These are phyloP conservation scores for Euura lappo DNA, from an alignment of 1,140 invertebrate genomes.

Conservation along the genomic window DNA sequence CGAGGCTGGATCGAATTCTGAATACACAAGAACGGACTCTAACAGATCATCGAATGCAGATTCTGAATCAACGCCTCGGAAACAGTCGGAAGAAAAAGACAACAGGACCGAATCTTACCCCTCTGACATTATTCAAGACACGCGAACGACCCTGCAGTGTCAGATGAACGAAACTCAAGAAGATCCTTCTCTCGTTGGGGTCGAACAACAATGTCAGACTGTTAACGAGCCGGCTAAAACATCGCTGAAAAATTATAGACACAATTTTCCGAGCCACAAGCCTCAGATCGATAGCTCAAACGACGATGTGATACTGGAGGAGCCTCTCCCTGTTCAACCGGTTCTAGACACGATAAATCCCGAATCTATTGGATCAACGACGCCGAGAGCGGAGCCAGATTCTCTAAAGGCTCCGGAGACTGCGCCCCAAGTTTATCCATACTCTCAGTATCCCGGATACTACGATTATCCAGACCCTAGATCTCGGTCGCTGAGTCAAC, in stretches of 20 bases:
- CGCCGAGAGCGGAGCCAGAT: slow-evolving; percentile 30
- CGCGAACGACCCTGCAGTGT: background rate
- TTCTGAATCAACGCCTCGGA: slow-evolving; percentile 34
- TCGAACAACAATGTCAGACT: background rate
- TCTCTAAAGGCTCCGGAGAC: slow-evolving; percentile 31
- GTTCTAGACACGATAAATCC: slow-evolving; percentile 34
- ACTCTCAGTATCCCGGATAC: slow-evolving; percentile 56
- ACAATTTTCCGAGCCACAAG: slow-evolving; percentile 27
- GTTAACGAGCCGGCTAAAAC: slow-evolving; percentile 6
- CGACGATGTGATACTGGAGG: slow-evolving; percentile 46
- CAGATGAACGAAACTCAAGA: slow-evolving; percentile 31
- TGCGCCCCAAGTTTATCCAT: slow-evolving; percentile 52
- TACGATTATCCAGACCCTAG: slow-evolving; percentile 56
- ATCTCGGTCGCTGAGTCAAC: slow-evolving; percentile 46
- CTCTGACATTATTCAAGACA: slow-evolving; percentile 20
- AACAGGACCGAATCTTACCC: slow-evolving; percentile 32
- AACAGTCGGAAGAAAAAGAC: slow-evolving; percentile 34
- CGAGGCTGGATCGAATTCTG: slow-evolving; percentile 49
- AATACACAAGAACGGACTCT: slow-evolving; percentile 45
- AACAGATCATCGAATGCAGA: slow-evolving; percentile 44
- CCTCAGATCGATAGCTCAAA: slow-evolving; percentile 31
- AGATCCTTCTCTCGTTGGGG: background rate
- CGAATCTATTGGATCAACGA: slow-evolving; percentile 37
- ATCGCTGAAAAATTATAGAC: slow-evolving; percentile 31
- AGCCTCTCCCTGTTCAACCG: slow-evolving; percentile 34